phyloP scores from a whole-genome alignment of 2,113 vertebrate species.

The Cyprinodon tularosa region DNA sequence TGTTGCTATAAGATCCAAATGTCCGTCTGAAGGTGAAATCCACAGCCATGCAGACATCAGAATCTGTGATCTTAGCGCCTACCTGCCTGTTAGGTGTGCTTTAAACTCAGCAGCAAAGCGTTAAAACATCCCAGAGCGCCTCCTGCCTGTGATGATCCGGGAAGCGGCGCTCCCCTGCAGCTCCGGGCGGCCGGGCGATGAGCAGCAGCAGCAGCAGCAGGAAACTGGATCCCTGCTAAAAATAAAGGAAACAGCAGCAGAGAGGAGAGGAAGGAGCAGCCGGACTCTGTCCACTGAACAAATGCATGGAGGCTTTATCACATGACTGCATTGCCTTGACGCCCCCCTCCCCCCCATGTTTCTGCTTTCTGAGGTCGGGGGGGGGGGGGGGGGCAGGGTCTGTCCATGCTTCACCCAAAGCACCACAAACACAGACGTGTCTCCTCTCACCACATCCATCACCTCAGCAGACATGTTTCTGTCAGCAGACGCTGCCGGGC shows the following conservation, averaged over 20 bases:
- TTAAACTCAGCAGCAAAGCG: constrained; percentile 10
- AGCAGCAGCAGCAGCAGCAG: constrained; percentile 55
- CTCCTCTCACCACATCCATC: constrained; percentile 14
- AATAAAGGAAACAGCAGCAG: constrained; percentile 71
- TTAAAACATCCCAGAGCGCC: constrained; percentile 1
- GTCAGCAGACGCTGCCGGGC: constrained; percentile 2
- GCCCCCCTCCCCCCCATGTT: not conserved
- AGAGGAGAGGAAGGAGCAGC: constrained; percentile 56
- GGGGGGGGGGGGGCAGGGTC: constrained; percentile 9
- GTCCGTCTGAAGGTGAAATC: not conserved
- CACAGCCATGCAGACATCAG: too few relatives aligned
- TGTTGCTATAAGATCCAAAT: not conserved
- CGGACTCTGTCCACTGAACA: constrained; percentile 8
- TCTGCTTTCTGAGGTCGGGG: constrained; percentile 1
- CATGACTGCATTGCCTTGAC: constrained; percentile 62
- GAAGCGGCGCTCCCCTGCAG: constrained; percentile 5
- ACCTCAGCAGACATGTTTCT: not conserved
- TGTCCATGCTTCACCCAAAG: too few relatives aligned
- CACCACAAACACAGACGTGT: constrained; percentile 5
- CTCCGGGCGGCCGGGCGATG: constrained; percentile 15
- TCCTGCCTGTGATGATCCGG: not conserved
- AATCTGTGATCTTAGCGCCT: not conserved
- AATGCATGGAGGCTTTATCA: constrained; percentile 40
- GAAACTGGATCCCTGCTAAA: constrained; percentile 80
- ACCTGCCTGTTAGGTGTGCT: constrained; percentile 24